Base-by-base conservation (phyloP, 2,113 vertebrate species). In the Elgaria multicarinata region DNA sequence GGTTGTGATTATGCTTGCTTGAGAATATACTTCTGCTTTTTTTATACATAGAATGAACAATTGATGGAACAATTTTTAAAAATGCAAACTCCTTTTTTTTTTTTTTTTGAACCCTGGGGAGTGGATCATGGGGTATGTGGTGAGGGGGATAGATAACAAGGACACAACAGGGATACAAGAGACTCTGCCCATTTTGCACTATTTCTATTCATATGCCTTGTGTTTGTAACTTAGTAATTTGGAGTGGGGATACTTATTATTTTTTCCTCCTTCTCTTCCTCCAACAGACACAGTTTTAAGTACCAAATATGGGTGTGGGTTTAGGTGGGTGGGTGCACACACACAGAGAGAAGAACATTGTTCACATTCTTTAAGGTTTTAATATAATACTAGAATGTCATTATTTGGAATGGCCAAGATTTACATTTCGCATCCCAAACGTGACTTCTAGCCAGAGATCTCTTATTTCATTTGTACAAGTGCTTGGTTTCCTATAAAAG, bases 391-490 rank as follows among this genome's bases (percentile, higher is more conserved):
- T 64, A 62, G 74, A 62, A 62, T 86, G 26, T 44, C 6, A 74
- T 69, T 55, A 28, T 74, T 85, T 74, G 69, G 46, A 85, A 74
- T 72, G 22, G 50, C n/a, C 31, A 39, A 74, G 33, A 85, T 74
- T 58, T 85, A 39, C 46, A 74, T 55, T 85, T 39, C 72, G n/a
- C 36, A 42, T 76, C 39, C 55, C 53, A 44, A 64, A 44, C 12
- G 44, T 33, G 10, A 74, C 50, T 74, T 85, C 50, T 74, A 74
- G 69, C 71, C 85, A 86, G 28, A 86, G 71, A 20, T 58, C 39
- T 77, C 3, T 76, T 44, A 64, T 46, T 76, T 86, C 85, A 86
- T 76, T 76, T 74, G 44, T 53, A 86, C 55, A 76, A 39, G 85
- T 77, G 64, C 16, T 77, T 86, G 85, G 72, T 64, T 64, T 77